Percentiles rank a stretch among this genome's conserved stretches.
These are phyloP conservation scores for Cyclopterus lumpus DNA, from an alignment of 2,797 vertebrate genomes.

Conservation along the genomic window DNA sequence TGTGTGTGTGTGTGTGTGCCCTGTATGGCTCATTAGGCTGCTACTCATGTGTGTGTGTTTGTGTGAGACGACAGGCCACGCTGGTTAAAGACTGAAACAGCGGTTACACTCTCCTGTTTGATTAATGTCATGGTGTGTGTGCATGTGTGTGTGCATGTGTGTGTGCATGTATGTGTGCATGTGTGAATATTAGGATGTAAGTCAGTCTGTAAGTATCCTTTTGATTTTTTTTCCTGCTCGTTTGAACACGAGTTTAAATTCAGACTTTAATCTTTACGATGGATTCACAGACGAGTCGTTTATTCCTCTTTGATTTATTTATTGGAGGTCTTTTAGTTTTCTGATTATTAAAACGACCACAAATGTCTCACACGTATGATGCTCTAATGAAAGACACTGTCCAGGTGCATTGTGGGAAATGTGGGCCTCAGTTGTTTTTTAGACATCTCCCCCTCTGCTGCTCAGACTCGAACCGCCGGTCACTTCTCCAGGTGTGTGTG, in stretches of 20 bases:
- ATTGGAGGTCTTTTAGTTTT: neutral
- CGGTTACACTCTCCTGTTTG: constrained; percentile 66
- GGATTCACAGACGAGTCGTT: neutral
- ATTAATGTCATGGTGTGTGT: constrained; percentile 60
- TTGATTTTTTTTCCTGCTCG: neutral
- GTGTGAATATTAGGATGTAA: neutral
- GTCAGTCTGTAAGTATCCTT: neutral
- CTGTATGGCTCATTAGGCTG: constrained; percentile 1
- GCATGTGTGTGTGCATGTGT: constrained; percentile 19
- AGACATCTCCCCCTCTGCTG: neutral
- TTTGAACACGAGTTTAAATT: neutral
- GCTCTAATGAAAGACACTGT: neutral
- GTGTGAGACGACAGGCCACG: constrained; percentile 46
- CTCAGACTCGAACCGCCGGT: neutral
- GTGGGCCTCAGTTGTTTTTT: neutral
- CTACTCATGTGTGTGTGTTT: constrained; percentile 17
- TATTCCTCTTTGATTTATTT: neutral
- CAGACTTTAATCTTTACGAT: no score
- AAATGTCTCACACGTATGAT: neutral
- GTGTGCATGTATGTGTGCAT: neutral
- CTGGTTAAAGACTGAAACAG: constrained; percentile 72
- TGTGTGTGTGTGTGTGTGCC: constrained; percentile 37
- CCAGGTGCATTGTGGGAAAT: constrained; percentile 7
- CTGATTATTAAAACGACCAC: neutral
- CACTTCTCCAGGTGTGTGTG: neutral